A percentile compares a stretch with the other conserved stretches of the same genome.
phyloP scores from a whole-genome alignment of 1,140 invertebrate genomes.

The Drosophila pseudoobscura region DNA sequence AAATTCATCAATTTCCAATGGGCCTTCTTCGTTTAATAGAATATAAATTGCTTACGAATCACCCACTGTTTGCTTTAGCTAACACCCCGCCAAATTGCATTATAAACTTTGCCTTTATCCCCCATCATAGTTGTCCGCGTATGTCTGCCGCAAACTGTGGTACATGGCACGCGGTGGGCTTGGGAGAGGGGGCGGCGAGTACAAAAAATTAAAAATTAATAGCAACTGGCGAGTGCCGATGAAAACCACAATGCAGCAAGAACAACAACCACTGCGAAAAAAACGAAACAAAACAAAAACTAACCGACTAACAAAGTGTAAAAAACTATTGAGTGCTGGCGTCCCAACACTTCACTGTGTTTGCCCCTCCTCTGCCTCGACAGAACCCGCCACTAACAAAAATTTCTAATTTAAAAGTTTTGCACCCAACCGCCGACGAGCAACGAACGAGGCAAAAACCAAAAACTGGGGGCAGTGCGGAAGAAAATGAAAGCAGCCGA shows the following conservation, averaged over 20 bases:
- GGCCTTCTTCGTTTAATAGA: constrained; percentile 12
- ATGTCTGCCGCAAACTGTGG: constrained; percentile 63
- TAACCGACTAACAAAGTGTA: constrained; percentile 79
- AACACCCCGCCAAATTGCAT: constrained; percentile 61
- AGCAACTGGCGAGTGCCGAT: constrained; percentile 79
- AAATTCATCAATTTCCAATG: constrained; percentile 7
- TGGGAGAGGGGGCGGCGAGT: background rate
- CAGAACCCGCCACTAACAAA: constrained; percentile 58
- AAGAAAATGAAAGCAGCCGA: constrained; percentile 64
- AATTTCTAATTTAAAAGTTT: constrained; percentile 82
- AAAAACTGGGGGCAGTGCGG: constrained; percentile 23
- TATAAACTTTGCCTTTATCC: constrained; percentile 60
- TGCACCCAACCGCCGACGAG: constrained; percentile 68
- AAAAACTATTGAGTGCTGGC: constrained; percentile 76
- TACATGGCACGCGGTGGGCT: constrained; percentile 21
- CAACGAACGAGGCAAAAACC: constrained; percentile 47
- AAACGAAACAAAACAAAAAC: constrained; percentile 65
- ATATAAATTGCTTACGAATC: constrained; percentile 50
- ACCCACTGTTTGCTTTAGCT: constrained; percentile 15
- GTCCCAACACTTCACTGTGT: constrained; percentile 51
- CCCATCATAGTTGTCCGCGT: constrained; percentile 5
- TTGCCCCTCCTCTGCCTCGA: background rate
- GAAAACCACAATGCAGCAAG: constrained; percentile 71
- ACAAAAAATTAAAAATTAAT: constrained; percentile 78
- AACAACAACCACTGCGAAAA: constrained; percentile 19